A percentile compares a stretch with the other conserved stretches of the same genome.
phyloP scores from a whole-genome alignment of 2,113 vertebrate genomes.

The Callospermophilus lateralis region DNA sequence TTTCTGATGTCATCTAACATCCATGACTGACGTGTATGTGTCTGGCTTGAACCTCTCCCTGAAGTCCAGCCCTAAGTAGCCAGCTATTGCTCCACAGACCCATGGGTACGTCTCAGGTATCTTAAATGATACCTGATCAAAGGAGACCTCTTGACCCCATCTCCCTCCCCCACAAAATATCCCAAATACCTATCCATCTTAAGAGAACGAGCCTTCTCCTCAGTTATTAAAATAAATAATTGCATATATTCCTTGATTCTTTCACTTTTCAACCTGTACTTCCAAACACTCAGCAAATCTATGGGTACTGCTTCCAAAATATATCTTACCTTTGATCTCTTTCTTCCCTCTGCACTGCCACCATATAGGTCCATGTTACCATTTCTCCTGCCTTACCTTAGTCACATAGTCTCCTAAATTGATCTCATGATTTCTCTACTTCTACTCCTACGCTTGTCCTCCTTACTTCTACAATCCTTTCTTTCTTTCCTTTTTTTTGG shows the following conservation, averaged over 20 bases:
- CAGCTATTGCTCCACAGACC: not conserved
- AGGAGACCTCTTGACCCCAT: not conserved
- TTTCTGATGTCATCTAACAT: not conserved
- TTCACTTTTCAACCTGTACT: not conserved
- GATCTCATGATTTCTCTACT: not conserved
- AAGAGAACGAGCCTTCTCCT: not conserved
- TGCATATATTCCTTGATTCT: not conserved
- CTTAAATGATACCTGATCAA: not conserved
- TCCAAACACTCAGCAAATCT: not conserved
- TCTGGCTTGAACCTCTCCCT: not conserved
- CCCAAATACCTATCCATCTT: not conserved
- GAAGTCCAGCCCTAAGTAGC: not conserved
- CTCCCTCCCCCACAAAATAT: not conserved
- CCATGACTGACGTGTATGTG: not conserved
- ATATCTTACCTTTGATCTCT: not conserved
- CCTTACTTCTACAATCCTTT: not conserved
- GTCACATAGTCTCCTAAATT: not conserved
- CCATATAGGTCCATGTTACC: not conserved
- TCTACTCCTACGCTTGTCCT: not conserved
- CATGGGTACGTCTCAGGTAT: not conserved
- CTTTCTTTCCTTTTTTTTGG: too few relatives aligned
- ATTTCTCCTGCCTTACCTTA: not conserved
- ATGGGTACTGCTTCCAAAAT: not conserved
- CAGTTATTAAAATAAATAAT: not conserved
- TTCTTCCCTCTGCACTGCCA: not conserved